Conservation (phyloP, 35 echinoderm and acorn worm species). For the Diadema setosum region DNA sequence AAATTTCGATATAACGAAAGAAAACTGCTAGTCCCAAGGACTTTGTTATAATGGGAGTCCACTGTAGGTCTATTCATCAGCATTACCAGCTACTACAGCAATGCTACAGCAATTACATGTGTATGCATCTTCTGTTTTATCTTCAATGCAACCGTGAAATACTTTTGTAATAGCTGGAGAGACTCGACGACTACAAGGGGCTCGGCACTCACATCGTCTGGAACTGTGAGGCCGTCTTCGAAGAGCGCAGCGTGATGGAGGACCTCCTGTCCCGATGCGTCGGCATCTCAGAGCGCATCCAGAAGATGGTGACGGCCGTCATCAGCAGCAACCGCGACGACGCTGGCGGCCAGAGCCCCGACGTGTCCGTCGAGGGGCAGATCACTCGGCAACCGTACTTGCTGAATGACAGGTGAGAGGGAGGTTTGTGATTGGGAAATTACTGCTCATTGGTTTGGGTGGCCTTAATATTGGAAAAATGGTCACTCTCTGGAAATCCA, state of each 20-base stretch:
- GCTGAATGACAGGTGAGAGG: slow-evolving; percentile 39
- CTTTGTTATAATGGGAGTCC: too few species aligned
- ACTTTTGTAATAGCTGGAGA: slow-evolving; percentile 48
- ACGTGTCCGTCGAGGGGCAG: background rate
- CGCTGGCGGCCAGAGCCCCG: background rate
- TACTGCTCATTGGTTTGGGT: too few species aligned
- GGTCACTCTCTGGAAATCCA: too few species aligned
- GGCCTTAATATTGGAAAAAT: too few species aligned
- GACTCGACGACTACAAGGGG: background rate
- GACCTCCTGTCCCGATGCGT: slow-evolving; percentile 57
- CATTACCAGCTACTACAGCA: too few species aligned
- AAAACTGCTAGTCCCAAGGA: too few species aligned
- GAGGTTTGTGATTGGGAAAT: too few species aligned
- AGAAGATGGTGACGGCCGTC: slow-evolving; percentile 18
- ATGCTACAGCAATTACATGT: too few species aligned
- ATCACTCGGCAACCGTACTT: slow-evolving; percentile 35
- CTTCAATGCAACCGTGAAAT: too few species aligned
- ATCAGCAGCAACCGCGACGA: background rate
- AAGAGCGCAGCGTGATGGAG: slow-evolving; percentile 44
- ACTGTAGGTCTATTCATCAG: too few species aligned
- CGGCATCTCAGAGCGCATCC: slow-evolving; percentile 61
- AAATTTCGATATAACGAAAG: too few species aligned
- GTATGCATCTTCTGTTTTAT: too few species aligned
- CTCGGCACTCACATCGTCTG: slow-evolving; percentile 48
- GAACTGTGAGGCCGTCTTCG: slow-evolving; percentile 65